phyloP scores from a whole-genome alignment of 2,888 invertebrate species.

The Therioaphis trifolii region DNA sequence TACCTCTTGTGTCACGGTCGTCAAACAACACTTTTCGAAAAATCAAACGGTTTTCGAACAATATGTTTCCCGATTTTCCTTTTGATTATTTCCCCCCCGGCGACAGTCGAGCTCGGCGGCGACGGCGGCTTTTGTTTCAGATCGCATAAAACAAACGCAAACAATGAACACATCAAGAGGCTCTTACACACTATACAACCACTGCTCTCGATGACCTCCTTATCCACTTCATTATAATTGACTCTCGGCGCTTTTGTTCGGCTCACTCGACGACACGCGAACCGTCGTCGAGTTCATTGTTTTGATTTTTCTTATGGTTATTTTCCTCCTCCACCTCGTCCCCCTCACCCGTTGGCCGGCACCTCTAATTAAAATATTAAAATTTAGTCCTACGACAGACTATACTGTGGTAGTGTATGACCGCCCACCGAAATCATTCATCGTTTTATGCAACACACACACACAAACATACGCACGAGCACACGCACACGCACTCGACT shows the following conservation, averaged over 20 bases:
- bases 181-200: slow-evolving; percentile 29
- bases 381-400: slow-evolving; percentile 22
- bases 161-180: slow-evolving; percentile 57
- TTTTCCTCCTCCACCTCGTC: background rate
- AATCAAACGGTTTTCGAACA: slow-evolving; percentile 29
- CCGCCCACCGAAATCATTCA: background rate
- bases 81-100: slow-evolving; percentile 11
- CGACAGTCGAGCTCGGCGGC: background rate
- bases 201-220: slow-evolving; percentile 56
- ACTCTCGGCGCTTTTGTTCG: slow-evolving; percentile 58
- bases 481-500: background rate
- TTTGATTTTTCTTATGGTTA: slow-evolving; percentile 48
- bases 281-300: slow-evolving; percentile 44
- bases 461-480: no score
- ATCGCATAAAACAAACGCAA: slow-evolving; percentile 39
- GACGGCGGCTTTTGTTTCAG: slow-evolving; percentile 53
- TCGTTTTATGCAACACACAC: no score
- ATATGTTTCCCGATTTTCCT: slow-evolving; percentile 27
- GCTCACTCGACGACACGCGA: slow-evolving; percentile 51
- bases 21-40: slow-evolving; percentile 24
- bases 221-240: slow-evolving; percentile 60
- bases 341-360: background rate
- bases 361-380: slow-evolving; percentile 48
- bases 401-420: no score
- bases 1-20: background rate